Percentiles rank a stretch among this genome's conserved stretches.
Evolutionary conservation across 1,140 invertebrate species (phyloP).

Genomic region (Solenopsis invicta): DNA sequence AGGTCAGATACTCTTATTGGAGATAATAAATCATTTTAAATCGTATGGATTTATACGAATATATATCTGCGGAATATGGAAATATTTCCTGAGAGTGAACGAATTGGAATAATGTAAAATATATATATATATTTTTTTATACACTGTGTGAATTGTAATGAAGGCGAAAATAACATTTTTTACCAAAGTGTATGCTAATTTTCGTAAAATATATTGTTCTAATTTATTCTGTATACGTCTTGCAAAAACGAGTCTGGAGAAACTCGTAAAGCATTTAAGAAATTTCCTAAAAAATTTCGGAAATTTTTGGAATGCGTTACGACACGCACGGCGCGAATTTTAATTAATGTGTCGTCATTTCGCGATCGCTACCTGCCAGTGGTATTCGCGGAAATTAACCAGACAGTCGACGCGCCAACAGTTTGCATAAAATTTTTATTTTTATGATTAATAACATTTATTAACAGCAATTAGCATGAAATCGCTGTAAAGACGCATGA

Average conservation of each 20-base stretch:
- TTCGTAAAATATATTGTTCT: background rate
- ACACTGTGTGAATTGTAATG: background rate
- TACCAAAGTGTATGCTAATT: background rate
- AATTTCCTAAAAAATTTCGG: background rate
- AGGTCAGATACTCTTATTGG: background rate
- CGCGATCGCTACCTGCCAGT: background rate
- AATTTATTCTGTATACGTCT: background rate
- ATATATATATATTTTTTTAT: slow-evolving; percentile 6
- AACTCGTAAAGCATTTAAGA: background rate
- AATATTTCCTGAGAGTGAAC: background rate
- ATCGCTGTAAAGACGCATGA: background rate
- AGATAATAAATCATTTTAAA: slow-evolving; percentile 10
- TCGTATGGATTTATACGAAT: background rate
- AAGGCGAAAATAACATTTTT: background rate
- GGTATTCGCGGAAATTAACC: slow-evolving; percentile 36
- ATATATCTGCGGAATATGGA: background rate
- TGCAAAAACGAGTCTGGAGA: background rate
- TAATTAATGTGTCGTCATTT: background rate
- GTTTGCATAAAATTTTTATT: slow-evolving; percentile 24
- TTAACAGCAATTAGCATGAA: slow-evolving; percentile 40
- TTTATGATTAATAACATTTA: slow-evolving; percentile 25
- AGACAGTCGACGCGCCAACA: background rate
- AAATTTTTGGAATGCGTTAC: background rate
- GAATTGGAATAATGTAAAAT: background rate
- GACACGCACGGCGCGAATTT: background rate